Percentiles rank a stretch among this genome's conserved stretches.
Conservation (phyloP, 2,888 invertebrate genomes). For the Auanema freiburgensis region DNA sequence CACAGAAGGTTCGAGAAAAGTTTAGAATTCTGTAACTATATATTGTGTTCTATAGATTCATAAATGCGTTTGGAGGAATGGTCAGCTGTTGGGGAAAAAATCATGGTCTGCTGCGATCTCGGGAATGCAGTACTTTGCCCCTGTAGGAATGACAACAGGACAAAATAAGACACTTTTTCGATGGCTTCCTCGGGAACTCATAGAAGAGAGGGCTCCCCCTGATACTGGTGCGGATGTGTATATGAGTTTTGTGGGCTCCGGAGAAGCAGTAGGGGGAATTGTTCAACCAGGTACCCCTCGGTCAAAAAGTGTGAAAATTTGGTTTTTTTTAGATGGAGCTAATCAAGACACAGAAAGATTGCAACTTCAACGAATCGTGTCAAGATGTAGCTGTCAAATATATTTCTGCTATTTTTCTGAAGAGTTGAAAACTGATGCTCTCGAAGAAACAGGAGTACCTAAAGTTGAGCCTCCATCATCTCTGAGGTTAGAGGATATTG, state of each 20-base stretch:
- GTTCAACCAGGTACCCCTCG: conserved; percentile 72
- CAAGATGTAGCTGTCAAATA: conserved; percentile 95
- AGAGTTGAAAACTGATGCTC: conserved; percentile 69
- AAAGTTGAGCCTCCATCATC: conserved; percentile 2
- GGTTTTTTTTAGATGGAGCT: not conserved
- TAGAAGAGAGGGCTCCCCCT: conserved; percentile 71
- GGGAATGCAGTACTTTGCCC: conserved; percentile 99
- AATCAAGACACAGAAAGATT: conserved; percentile 7
- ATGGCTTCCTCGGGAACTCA: conserved; percentile 92
- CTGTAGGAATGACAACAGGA: conserved; percentile 74
- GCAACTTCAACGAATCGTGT: conserved; percentile 92
- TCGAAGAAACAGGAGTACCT: conserved; percentile 20
- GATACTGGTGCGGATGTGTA: conserved; percentile 44
- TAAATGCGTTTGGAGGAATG: conserved; percentile 81
- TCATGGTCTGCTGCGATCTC: conserved; percentile 93
- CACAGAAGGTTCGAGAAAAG: conserved; percentile 70
- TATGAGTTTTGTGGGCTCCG: conserved; percentile 77
- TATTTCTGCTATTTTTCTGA: conserved; percentile 77
- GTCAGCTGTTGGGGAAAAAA: conserved; percentile 85
- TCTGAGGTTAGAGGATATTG: conserved; percentile 69
- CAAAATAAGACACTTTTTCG: conserved; percentile 70
- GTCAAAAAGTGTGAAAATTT: too few relatives aligned
- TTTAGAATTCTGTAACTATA: too few relatives aligned
- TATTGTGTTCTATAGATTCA: conserved; percentile 75
- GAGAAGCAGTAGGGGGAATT: conserved; percentile 94